A percentile compares a stretch with the other conserved stretches of the same genome.
phyloP scores from a whole-genome alignment of 2,113 vertebrate genomes.

The Prunella himalayana region DNA sequence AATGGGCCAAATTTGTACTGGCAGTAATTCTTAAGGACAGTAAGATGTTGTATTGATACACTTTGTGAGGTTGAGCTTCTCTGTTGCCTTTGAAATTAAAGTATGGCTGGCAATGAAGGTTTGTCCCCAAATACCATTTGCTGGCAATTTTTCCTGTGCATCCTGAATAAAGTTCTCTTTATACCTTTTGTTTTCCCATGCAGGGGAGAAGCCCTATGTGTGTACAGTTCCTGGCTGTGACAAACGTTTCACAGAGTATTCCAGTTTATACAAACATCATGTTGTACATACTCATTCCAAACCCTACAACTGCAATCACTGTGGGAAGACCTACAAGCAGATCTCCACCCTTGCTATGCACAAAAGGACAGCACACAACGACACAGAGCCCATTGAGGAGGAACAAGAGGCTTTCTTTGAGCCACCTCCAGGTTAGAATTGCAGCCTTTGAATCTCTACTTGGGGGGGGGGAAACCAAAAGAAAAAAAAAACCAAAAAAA shows the following conservation, averaged over 20 bases:
- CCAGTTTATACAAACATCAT: conserved; percentile 98
- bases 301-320: conserved; percentile 98
- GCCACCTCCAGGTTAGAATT: conserved; percentile 85
- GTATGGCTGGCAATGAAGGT: not conserved
- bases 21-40: not conserved
- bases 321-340: conserved; percentile 98
- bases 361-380: conserved; percentile 94
- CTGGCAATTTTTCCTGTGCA: not conserved
- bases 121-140: not conserved
- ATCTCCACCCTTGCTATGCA: conserved; percentile 98
- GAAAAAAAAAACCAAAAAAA: not conserved
- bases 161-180: not conserved
- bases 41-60: not conserved
- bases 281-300: conserved; percentile 98
- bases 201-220: conserved; percentile 99
- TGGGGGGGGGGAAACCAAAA: too few species aligned
- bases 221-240: conserved; percentile 97
- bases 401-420: conserved; percentile 96
- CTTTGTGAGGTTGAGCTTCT: not conserved
- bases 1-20: not conserved
- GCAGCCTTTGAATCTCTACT: not conserved
- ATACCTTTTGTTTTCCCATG: not conserved
- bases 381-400: conserved; percentile 96
- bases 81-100: not conserved
- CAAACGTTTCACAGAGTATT: conserved; percentile 98